Base-by-base conservation (phyloP, 2,113 vertebrate species). In the Entelurus aequoreus region DNA sequence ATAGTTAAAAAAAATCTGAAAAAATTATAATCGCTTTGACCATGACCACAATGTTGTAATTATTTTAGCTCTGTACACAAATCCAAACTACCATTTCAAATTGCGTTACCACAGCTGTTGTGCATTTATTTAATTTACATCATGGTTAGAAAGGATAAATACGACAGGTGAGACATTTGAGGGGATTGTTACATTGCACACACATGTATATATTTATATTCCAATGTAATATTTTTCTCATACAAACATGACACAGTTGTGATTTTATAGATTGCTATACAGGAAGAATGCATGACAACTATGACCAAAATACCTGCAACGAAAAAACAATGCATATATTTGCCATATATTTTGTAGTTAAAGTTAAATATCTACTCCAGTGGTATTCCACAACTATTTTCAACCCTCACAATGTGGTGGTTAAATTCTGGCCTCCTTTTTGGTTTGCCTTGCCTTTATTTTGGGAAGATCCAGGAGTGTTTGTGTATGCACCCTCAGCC, bases 361-460 rank as follows among this genome's bases (percentile, higher is more conserved):
- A 63, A 64, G 56, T 56, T 64, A 54, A 64, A 6, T 68, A 48
- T 73, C 54, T 69, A 63, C 12, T 49, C 74, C 52, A 66, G 54
- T 74, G 64, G 65, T 75, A n/a, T 72, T 80, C 55, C 76, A 68
- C 55, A 75, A 65, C 38, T 55, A 16, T 60, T 78, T 80, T 51
- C 44, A 76, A 21, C 60, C 54, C 36, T 52, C 46, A 69, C 51
- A 68, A 5, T 61, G 66, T 60, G 69, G 66, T 60, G 69, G 50
- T 63, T 71, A 15, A 58, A 63, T 54, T 12, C 63, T 59, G 65
- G 60, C 64, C 71, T 86, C 73, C 79, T 76, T 76, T 86, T 78
- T 85, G 78, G 78, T 75, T 48, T 49, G 35, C n/a, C 63, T 62
- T 53, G 42, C 44, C 28, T 70, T 82, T 38, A 57, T 68, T 77